Percentiles rank a stretch among this genome's conserved stretches.
These are phyloP conservation scores for Poecilia wingei DNA, from an alignment of 2,797 vertebrate species.

Conservation along the genomic window DNA sequence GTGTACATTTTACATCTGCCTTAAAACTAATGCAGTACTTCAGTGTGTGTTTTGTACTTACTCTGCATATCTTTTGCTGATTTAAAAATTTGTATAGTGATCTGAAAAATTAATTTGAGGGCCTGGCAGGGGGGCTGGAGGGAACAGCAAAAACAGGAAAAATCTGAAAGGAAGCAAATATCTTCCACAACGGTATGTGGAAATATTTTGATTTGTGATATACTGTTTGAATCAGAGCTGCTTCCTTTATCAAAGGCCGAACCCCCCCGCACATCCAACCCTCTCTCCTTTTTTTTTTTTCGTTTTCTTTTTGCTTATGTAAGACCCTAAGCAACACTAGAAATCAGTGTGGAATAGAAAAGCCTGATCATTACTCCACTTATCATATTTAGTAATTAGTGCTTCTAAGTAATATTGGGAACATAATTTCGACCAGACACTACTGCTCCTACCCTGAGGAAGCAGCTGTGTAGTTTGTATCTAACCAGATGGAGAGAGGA, in stretches of 20 bases:
- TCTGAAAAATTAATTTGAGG: neutral
- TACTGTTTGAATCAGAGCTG: neutral
- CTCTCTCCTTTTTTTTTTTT: too few species aligned
- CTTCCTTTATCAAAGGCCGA: neutral
- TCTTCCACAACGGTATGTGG: neutral
- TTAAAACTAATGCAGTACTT: too few species aligned
- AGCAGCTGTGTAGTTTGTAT: slow-evolving; percentile 63
- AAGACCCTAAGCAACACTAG: neutral
- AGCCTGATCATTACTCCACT: neutral
- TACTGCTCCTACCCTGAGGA: slow-evolving; percentile 44
- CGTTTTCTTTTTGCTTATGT: neutral
- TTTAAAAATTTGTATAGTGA: neutral
- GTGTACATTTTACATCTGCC: neutral
- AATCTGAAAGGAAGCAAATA: neutral
- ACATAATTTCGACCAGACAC: neutral
- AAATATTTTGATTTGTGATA: neutral
- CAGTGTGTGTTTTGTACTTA: neutral
- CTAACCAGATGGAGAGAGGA: slow-evolving; percentile 45
- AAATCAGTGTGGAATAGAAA: neutral
- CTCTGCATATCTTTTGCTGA: neutral
- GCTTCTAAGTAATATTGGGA: neutral
- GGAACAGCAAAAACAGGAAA: neutral
- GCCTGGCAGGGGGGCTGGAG: too few species aligned
- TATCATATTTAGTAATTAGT: neutral
- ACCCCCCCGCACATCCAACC: too few species aligned